A percentile compares a stretch with the other conserved stretches of the same genome.
Conservation (phyloP, 2,797 vertebrate species). For the Pteronotus mesoamericanus region DNA sequence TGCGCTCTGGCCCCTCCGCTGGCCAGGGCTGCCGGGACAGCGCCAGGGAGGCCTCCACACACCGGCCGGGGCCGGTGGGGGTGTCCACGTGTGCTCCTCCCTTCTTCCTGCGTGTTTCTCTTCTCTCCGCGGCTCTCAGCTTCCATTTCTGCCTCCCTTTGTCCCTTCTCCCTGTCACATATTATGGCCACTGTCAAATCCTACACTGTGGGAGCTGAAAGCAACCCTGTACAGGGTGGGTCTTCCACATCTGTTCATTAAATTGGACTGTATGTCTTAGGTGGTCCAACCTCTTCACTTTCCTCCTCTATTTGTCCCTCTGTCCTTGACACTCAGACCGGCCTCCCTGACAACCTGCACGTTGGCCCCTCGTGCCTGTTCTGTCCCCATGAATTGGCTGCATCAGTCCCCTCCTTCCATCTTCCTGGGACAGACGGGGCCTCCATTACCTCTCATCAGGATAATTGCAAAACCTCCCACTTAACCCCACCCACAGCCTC, state of each 20-base stretch:
- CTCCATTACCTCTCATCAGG: not conserved
- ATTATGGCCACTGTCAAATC: not conserved
- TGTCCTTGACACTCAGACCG: not conserved
- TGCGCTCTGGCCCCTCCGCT: accelerated
- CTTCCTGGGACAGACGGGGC: not conserved
- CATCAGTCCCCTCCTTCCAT: not conserved
- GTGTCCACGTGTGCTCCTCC: accelerated
- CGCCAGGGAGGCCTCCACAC: not conserved
- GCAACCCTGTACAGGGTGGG: not conserved
- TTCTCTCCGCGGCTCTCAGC: not conserved
- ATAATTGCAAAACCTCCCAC: not conserved
- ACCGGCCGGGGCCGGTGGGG: not conserved
- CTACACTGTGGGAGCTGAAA: not conserved
- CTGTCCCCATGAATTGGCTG: not conserved
- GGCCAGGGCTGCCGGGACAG: not conserved
- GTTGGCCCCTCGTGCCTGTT: not conserved
- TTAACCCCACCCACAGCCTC: not conserved
- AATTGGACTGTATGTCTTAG: not conserved
- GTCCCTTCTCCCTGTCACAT: not conserved
- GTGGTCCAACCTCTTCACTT: not conserved
- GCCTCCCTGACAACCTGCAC: too few relatives aligned
- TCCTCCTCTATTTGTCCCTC: not conserved
- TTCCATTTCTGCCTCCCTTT: not conserved
- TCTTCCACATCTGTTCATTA: not conserved
- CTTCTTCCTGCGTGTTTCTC: not conserved